Percentiles rank a stretch among this genome's conserved stretches.
Evolutionary conservation across 2,888 invertebrate species (phyloP).

Genomic region (Andrena haemorrhoa): DNA sequence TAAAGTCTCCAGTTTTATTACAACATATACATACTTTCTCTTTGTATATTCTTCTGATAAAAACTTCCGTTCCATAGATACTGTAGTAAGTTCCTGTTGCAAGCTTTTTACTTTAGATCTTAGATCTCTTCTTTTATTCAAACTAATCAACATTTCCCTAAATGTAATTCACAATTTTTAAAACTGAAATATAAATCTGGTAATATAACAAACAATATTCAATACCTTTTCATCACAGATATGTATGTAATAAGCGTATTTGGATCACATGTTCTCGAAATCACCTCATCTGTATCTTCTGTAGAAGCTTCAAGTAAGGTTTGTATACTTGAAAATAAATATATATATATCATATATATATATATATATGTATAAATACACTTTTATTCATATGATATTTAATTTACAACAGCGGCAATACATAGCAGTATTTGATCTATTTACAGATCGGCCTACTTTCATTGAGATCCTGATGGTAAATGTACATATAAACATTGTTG

Average conservation of each 20-base stretch:
- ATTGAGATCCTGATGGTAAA: no score
- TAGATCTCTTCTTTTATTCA: conserved; percentile 64
- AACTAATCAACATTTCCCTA: conserved; percentile 67
- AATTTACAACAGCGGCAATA: no score
- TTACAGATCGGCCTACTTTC: no score
- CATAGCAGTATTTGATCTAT: no score
- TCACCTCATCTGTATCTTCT: conserved; percentile 88
- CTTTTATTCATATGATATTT: no score
- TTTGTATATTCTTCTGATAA: conserved; percentile 56
- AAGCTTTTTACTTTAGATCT: conserved; percentile 54
- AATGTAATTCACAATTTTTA: neutral
- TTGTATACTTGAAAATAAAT: conserved; percentile 85
- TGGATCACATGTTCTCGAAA: conserved; percentile 87
- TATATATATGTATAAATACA: no score
- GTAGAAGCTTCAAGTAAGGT: conserved; percentile 87
- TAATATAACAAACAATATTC: neutral
- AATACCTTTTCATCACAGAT: conserved; percentile 67
- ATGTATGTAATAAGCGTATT: conserved; percentile 84
- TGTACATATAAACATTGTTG: no score
- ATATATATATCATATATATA: neutral
- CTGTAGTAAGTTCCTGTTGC: conserved; percentile 62
- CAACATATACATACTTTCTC: conserved; percentile 84
- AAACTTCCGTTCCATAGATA: conserved; percentile 65
- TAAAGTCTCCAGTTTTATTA: neutral
- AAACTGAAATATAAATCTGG: neutral